phyloP scores from a whole-genome alignment of 2,888 invertebrate species.

The Ophioninae sp. region DNA sequence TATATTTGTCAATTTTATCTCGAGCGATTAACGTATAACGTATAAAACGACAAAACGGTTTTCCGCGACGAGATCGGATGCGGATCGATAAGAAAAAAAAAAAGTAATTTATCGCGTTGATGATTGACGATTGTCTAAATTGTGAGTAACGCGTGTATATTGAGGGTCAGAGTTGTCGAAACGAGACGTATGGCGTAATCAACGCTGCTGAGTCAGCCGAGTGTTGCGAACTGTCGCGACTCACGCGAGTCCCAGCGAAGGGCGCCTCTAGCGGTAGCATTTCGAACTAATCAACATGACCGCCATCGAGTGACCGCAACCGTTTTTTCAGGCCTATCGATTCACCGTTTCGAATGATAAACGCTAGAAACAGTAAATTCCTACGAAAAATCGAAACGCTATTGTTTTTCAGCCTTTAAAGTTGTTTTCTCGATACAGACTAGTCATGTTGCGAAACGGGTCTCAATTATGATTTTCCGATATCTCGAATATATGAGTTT shows the following conservation, averaged over 20 bases:
- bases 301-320: neutral
- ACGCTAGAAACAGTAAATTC: no score
- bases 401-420: no score
- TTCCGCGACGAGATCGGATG: neutral
- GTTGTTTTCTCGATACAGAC: no score
- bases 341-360: no score
- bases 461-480: no score
- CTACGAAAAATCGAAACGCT: no score
- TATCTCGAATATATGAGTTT: no score
- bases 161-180: constrained; percentile 7
- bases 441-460: no score
- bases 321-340: no score
- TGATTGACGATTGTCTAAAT: constrained; percentile 21
- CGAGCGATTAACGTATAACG: neutral
- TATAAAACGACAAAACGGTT: neutral
- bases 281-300: neutral
- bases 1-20: neutral
- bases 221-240: neutral
- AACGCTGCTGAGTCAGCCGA: neutral
- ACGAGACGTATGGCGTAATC: neutral
- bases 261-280: neutral
- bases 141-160: neutral
- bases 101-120: neutral
- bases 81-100: neutral
- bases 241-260: neutral